phyloP scores from a whole-genome alignment of 1,140 invertebrate genomes.

The Drosophila ohnishii region DNA sequence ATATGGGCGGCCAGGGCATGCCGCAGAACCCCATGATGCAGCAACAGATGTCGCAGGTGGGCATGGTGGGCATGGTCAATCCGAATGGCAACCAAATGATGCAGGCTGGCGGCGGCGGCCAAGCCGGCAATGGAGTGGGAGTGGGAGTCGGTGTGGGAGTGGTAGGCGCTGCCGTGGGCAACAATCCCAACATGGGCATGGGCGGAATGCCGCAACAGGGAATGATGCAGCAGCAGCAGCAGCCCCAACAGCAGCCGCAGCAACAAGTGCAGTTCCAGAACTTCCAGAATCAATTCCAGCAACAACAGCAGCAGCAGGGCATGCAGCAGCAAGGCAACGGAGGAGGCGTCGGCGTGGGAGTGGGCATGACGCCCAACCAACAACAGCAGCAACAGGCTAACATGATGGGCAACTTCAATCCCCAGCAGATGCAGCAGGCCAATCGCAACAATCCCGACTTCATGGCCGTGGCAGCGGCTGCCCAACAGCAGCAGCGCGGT shows the following conservation, averaged over 20 bases:
- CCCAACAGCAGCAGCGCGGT: constrained; percentile 61
- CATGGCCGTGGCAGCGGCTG: constrained; percentile 78
- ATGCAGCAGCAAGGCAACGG: constrained; percentile 68
- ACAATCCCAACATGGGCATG: constrained; percentile 65
- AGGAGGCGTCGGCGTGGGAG: constrained; percentile 62
- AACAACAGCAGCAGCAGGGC: constrained; percentile 68
- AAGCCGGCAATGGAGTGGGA: constrained; percentile 62
- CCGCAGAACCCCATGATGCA: constrained; percentile 83
- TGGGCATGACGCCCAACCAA: constrained; percentile 74
- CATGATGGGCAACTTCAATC: constrained; percentile 83
- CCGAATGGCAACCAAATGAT: constrained; percentile 82
- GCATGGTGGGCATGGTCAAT: constrained; percentile 84
- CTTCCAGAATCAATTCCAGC: constrained; percentile 75
- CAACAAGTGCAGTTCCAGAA: constrained; percentile 80
- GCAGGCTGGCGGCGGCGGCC: constrained; percentile 49
- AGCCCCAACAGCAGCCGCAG: constrained; percentile 61
- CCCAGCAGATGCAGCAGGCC: constrained; percentile 79
- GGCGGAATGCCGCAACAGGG: constrained; percentile 75
- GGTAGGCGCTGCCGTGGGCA: constrained; percentile 40
- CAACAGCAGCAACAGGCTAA: constrained; percentile 79
- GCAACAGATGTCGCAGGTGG: constrained; percentile 82
- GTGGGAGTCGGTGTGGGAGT: constrained; percentile 51
- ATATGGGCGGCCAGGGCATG: constrained; percentile 84
- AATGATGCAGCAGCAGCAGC: constrained; percentile 63
- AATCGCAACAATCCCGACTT: constrained; percentile 83